Conservation (phyloP, 2,888 invertebrate genomes). For the Oligia latruncula region DNA sequence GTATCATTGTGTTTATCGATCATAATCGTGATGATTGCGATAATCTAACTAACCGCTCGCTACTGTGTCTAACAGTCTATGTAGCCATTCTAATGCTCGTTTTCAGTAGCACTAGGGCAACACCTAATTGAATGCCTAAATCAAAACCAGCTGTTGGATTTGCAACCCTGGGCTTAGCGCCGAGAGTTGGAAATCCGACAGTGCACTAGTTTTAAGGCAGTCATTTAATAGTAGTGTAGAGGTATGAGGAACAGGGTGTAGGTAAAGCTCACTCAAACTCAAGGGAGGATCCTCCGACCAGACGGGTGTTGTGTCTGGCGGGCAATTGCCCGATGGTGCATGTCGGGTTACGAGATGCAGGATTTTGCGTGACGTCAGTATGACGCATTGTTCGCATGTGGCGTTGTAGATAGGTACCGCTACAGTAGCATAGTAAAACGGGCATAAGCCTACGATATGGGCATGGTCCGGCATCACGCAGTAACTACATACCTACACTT, state of each 20-base stretch:
- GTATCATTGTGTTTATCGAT: not conserved
- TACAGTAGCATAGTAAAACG: not conserved
- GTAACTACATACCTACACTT: not conserved
- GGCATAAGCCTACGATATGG: not conserved
- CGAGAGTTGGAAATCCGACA: not conserved
- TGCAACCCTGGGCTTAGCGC: not conserved
- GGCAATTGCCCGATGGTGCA: no score
- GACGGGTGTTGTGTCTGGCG: no score
- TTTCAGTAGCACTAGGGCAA: no score
- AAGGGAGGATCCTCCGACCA: no score
- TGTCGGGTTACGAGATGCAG: no score
- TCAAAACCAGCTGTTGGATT: not conserved
- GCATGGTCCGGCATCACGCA: not conserved
- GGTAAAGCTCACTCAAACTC: no score
- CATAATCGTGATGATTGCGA: not conserved
- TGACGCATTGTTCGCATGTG: no score
- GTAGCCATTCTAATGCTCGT: not conserved
- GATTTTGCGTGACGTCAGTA: no score
- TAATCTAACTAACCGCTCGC: not conserved
- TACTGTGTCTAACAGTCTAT: not conserved
- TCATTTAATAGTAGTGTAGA: not conserved
- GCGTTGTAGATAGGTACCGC: no score
- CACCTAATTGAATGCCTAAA: not conserved
- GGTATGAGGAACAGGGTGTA: no score
- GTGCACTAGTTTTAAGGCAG: not conserved